phyloP scores from a whole-genome alignment of 1,140 invertebrate genomes.

The Danaus melanippus region DNA sequence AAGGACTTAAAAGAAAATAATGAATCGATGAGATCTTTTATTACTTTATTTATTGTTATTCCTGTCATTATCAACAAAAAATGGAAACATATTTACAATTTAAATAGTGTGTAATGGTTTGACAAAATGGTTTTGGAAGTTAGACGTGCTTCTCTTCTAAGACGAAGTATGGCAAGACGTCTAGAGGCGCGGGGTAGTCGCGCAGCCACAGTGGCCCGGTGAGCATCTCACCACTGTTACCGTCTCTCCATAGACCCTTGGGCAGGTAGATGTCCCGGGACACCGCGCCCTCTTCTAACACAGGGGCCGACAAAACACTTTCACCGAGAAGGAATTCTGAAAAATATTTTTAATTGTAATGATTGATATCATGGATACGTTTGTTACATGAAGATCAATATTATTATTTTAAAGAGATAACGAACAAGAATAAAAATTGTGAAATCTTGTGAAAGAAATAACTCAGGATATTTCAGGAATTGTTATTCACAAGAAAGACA shows the following conservation, averaged over 20 bases:
- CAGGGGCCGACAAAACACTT: slow-evolving; percentile 85
- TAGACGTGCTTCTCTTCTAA: slow-evolving; percentile 15
- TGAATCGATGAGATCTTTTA: too few species aligned
- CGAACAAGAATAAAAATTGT: too few species aligned
- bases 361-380: too few species aligned
- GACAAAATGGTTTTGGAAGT: slow-evolving; percentile 1
- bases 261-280: slow-evolving; percentile 86
- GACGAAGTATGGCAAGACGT: slow-evolving; percentile 77
- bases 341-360: slow-evolving; percentile 21
- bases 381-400: too few species aligned
- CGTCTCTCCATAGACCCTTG: slow-evolving; percentile 39
- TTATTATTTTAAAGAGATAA: too few species aligned
- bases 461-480: too few species aligned
- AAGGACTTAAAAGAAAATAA: too few species aligned
- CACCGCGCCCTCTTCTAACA: slow-evolving; percentile 76
- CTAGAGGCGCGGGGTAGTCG: slow-evolving; percentile 79
- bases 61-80: too few species aligned
- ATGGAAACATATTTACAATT: too few species aligned
- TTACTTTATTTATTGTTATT: too few species aligned
- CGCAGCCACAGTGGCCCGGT: slow-evolving; percentile 74
- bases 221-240: slow-evolving; percentile 52
- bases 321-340: slow-evolving; percentile 89
- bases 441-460: too few species aligned
- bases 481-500: too few species aligned
- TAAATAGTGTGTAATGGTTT: not conserved